Conservation (phyloP, 2,888 invertebrate genomes). For the Stictocephala bisonia region DNA sequence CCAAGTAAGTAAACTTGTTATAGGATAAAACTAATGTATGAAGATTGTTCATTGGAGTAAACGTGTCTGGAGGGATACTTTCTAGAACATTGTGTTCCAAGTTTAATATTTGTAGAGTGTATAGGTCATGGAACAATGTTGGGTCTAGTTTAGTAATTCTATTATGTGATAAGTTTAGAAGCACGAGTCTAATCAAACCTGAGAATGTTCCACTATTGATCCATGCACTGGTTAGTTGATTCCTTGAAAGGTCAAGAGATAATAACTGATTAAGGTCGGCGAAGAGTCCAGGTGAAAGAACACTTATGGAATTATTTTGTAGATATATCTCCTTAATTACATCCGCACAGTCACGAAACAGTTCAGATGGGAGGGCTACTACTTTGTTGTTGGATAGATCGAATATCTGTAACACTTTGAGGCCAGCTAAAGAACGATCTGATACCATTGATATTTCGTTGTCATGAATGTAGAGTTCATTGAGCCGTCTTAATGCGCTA, state of each 20-base stretch:
- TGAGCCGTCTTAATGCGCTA: slow-evolving; percentile 80
- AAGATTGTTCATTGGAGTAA: slow-evolving; percentile 91
- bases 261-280: slow-evolving; percentile 85
- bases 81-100: slow-evolving; percentile 87
- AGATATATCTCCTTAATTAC: slow-evolving; percentile 89
- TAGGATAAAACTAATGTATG: slow-evolving; percentile 89
- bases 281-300: slow-evolving; percentile 86
- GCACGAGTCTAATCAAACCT: slow-evolving; percentile 87
- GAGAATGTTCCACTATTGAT: slow-evolving; percentile 87
- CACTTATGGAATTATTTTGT: slow-evolving; percentile 91
- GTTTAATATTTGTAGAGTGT: slow-evolving; percentile 86
- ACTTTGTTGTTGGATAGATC: slow-evolving; percentile 93
- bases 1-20: slow-evolving; percentile 86
- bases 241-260: slow-evolving; percentile 85
- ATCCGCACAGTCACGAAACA: slow-evolving; percentile 82
- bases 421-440: slow-evolving; percentile 82
- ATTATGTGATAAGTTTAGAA: slow-evolving; percentile 88
- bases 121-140: slow-evolving; percentile 85
- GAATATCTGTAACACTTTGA: slow-evolving; percentile 84
- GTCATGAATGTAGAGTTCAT: slow-evolving; percentile 84
- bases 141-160: slow-evolving; percentile 83
- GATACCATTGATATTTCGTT: slow-evolving; percentile 91
- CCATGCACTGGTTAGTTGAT: slow-evolving; percentile 88
- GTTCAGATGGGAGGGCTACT: slow-evolving; percentile 84
- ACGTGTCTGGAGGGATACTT: slow-evolving; percentile 87